phyloP scores from a whole-genome alignment of 2,888 invertebrate species.

The Hemaris fuciformis region DNA sequence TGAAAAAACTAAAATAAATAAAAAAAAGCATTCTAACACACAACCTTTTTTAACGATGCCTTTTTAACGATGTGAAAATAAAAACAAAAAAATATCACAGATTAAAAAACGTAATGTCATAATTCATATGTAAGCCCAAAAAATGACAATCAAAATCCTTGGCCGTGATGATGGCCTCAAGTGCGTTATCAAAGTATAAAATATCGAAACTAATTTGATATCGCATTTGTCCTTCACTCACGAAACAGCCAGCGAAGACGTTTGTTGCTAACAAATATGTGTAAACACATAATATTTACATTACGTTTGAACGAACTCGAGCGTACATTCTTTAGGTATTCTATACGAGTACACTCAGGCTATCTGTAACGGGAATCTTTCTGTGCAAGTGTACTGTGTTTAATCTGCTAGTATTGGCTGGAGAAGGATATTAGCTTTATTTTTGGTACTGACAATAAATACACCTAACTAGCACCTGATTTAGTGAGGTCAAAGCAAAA shows the following conservation, averaged over 20 bases:
- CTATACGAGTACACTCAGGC: background rate
- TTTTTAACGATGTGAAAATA: too few species aligned
- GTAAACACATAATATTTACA: conserved; percentile 11
- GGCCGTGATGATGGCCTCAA: background rate
- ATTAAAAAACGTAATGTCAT: too few species aligned
- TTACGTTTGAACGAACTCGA: conserved; percentile 5
- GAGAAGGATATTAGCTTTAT: background rate
- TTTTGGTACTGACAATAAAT: too few species aligned
- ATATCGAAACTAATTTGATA: conserved; percentile 6
- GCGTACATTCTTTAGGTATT: conserved; percentile 3
- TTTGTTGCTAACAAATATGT: conserved; percentile 6
- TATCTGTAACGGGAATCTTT: background rate
- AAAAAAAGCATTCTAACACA: too few species aligned
- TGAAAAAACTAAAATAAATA: too few species aligned
- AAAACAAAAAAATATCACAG: too few species aligned
- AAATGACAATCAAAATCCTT: background rate
- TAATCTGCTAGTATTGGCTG: too few species aligned
- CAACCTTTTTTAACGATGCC: too few species aligned
- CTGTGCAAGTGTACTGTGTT: background rate
- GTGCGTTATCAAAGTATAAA: background rate
- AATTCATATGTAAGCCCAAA: background rate
- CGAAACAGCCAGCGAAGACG: background rate
- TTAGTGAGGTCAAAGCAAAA: too few species aligned
- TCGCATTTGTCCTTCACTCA: conserved; percentile 4
- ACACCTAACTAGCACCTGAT: too few species aligned